Percentiles rank a stretch among this genome's conserved stretches.
Evolutionary conservation across 2,888 invertebrate species (phyloP).

Genomic region (Ptychoptera contaminata): DNA sequence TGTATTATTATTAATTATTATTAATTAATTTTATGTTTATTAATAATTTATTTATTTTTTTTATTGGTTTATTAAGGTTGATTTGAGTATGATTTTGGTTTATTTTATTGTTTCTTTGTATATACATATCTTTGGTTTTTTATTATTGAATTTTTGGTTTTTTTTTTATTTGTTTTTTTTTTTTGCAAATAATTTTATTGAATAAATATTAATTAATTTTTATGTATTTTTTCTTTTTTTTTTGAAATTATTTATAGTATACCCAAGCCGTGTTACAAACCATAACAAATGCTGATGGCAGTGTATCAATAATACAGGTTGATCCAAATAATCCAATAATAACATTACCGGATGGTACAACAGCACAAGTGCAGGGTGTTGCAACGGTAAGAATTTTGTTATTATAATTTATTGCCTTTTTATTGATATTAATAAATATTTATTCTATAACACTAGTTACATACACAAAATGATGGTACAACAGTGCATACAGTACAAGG

Average conservation of each 20-base stretch:
- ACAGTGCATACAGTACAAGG: conserved; percentile 51
- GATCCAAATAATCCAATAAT: conserved; percentile 89
- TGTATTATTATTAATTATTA: not conserved
- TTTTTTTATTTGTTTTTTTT: not conserved
- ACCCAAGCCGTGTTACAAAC: conserved; percentile 86
- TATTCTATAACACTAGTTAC: conserved; percentile 36
- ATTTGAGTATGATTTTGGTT: conserved; percentile 4
- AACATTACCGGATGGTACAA: conserved; percentile 88
- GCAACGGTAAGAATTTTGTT: conserved; percentile 21
- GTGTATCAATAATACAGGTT: conserved; percentile 89
- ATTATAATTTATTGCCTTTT: conserved; percentile 6
- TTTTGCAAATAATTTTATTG: not conserved
- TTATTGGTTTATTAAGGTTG: too few relatives aligned
- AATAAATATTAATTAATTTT: not conserved
- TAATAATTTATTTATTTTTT: conserved; percentile 5
- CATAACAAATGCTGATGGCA: conserved; percentile 91
- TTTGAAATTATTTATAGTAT: conserved; percentile 37
- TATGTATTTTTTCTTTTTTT: conserved; percentile 10
- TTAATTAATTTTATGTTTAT: not conserved
- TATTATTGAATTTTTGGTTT: conserved; percentile 4
- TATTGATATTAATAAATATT: conserved; percentile 1
- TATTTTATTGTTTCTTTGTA: conserved; percentile 3
- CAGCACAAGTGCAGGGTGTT: conserved; percentile 74
- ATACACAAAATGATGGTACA: conserved; percentile 45
- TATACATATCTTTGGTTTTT: conserved; percentile 3